phyloP scores from a whole-genome alignment of 1,140 invertebrate species.

The Drosophila punjabiensis region DNA sequence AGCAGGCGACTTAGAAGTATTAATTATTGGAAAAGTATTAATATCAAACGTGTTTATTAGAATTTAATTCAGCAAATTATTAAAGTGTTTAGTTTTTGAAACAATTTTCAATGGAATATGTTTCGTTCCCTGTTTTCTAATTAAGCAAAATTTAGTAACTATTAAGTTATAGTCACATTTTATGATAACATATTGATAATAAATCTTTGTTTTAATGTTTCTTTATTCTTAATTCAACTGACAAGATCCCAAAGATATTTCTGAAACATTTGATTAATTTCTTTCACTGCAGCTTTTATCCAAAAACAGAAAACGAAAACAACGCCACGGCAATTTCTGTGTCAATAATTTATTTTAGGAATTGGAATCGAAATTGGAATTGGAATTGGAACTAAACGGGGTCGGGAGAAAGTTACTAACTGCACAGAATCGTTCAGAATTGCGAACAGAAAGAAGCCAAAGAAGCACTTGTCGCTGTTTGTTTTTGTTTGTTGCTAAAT shows the following conservation, averaged over 20 bases:
- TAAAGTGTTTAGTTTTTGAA: too few species aligned
- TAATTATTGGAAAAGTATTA: too few species aligned
- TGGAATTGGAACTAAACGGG: constrained; percentile 64
- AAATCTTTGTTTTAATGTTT: neutral
- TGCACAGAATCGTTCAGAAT: constrained; percentile 42
- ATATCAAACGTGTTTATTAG: too few species aligned
- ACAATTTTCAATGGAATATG: too few species aligned
- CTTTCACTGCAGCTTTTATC: neutral
- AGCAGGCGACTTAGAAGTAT: too few species aligned
- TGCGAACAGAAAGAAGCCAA: neutral
- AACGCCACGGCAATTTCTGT: constrained; percentile 58
- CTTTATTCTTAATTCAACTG: neutral
- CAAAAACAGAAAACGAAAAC: constrained; percentile 23
- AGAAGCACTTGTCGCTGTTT: constrained; percentile 65
- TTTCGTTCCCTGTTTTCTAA: too few species aligned
- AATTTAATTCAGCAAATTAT: too few species aligned
- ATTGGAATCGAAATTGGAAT: constrained; percentile 45
- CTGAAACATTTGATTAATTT: neutral
- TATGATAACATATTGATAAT: neutral
- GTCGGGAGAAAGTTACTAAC: constrained; percentile 71
- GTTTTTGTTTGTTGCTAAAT: constrained; percentile 60
- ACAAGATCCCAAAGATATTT: neutral
- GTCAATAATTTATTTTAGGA: constrained; percentile 79
- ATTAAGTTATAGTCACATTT: neutral
- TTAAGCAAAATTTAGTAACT: neutral